Evolutionary conservation across 2,888 invertebrate genomes (phyloP), one percentile per base, ranked within the genome.

Genomic region (Eupithecia tripunctaria): DNA sequence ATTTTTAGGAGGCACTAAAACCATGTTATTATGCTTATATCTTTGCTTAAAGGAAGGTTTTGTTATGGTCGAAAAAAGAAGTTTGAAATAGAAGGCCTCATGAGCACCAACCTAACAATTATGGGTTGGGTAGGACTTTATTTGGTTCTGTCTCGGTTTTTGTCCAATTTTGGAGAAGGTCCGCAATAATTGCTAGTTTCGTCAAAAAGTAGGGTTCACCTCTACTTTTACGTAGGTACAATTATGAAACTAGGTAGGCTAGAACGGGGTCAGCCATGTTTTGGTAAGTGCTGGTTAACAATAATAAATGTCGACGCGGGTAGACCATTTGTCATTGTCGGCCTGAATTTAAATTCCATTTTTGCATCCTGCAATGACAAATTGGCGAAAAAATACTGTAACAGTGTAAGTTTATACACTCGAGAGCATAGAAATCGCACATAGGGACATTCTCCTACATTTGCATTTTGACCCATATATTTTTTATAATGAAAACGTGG

Each of bases 261-360:
- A 14, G 29, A 60, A 60, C 60, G 29, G 29, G 29, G 60, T 60
- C n/a, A 41, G 18, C 65, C 56, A 36, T n/a, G 43, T 68, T 67
- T 67, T 67, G 56, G 38, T 32, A 62, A 41, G 56, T 59, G 60
- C 60, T 29, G 27, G 60, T 70, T 62, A 38, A 72, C 56, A 56
- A 59, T 68, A 68, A 72, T 29, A 32, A 64, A 68, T 64, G 64
- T 47, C 62, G 15, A 8, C 38, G 62, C 47, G 25, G 51, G 63
- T 5, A 25, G 21, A 21, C n/a, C 41, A 65, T 65, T 27, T 43
- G 64, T 65, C 64, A 60, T 8, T 29, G 60, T 60, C 59, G 29
- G 27, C 8, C 18, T 29, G 29, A 60, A 29, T 29, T 18, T 29
- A 29, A 60, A 60, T 18, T 8, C 29, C 3, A 56, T 56, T 4